Base-by-base conservation (phyloP, 2,113 vertebrate species). In the Esox niger region DNA sequence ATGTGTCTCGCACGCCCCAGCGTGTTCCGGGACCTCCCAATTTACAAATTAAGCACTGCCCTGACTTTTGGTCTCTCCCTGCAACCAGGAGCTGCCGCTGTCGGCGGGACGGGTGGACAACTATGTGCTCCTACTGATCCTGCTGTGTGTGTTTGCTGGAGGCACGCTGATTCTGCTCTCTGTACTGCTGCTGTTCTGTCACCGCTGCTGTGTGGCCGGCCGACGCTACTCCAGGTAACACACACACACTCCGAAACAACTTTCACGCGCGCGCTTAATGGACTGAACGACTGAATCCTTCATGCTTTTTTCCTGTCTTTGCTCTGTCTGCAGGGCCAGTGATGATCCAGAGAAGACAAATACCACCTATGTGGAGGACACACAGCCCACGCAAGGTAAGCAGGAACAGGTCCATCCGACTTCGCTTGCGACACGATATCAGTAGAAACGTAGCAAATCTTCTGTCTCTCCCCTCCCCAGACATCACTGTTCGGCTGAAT, bases 301-400 rank as follows among this genome's bases (percentile, higher is more conserved):
- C n/a, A n/a, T n/a, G n/a, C n/a, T n/a, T n/a, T n/a, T n/a, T n/a
- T 5, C 33, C 23, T 47, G 38, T 29, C 7, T 11, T 17, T 30
- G 6, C 57, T 29, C 23, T 63, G 4, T 23, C 1, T 9, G 0
- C 79, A 98, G 97, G 87, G 95, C 94, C 72, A 94, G 91, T 1
- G 96, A 98, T 87, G 97, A 98, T 71, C 92, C 91, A 0, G 96
- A 99, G 85, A 99, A 99, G 89, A 97, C 95, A 69, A 96, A 93
- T 70, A 95, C 95, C 47, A 96, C 95, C 5, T 98, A 96, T 76
- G 89, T 94, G 82, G 96, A 98, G 21, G 93, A 97, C 68, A 91
- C 92, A 21, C 95, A 95, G 82, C 94, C 91, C 0, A 87, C 90
- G 1, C 95, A 93, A 92, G 97, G 97, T 98, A 85, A n/a, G 52